Evolutionary conservation across 2,113 vertebrate species (phyloP).

Genomic region (Carettochelys insculpta): DNA sequence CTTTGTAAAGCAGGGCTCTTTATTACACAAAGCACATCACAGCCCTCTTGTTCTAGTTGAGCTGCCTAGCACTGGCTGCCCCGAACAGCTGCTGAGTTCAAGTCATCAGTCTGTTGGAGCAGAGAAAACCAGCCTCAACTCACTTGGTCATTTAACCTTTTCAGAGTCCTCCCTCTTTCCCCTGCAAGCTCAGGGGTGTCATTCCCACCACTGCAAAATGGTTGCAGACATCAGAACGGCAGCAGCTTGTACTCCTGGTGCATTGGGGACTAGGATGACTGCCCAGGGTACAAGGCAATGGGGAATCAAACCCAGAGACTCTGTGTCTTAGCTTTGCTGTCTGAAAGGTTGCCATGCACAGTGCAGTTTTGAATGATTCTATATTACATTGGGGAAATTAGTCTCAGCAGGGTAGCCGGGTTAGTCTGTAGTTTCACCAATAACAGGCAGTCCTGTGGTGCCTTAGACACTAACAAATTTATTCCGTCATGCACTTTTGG

Average conservation of each 20-base stretch:
- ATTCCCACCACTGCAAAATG: rapidly evolving
- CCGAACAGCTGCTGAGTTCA: not conserved
- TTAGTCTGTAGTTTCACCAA: no score
- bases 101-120: not conserved
- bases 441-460: no score
- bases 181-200: not conserved
- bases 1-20: conserved; percentile 3
- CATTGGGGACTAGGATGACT: not conserved
- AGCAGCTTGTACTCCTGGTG: rapidly evolving
- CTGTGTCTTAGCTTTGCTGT: not conserved
- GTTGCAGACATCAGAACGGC: rapidly evolving
- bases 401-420: no score
- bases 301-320: rapidly evolving
- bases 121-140: not conserved
- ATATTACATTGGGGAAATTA: not conserved
- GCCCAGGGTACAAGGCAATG: not conserved
- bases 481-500: no score
- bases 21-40: not conserved
- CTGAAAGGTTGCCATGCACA: not conserved
- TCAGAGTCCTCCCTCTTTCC: not conserved
- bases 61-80: not conserved
- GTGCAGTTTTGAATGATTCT: not conserved
- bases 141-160: not conserved
- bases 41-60: not conserved
- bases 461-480: no score